phyloP scores from a whole-genome alignment of 2,888 invertebrate species.

The Arctia plantaginis region DNA sequence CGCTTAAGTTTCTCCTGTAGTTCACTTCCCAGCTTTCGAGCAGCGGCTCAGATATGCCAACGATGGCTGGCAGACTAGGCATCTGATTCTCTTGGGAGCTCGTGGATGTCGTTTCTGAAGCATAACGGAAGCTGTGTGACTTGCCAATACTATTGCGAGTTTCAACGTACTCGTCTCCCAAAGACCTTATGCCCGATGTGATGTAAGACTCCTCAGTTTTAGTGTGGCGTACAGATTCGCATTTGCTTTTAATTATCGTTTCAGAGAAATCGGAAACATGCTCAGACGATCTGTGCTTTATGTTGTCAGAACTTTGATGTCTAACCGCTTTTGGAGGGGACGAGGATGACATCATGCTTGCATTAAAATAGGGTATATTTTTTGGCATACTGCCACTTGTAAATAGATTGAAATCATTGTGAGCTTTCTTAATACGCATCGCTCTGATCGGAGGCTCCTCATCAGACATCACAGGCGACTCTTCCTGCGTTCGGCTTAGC shows the following conservation, averaged over 20 bases:
- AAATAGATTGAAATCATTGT: conserved; percentile 71
- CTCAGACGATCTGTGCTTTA: conserved; percentile 77
- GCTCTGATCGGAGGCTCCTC: conserved; percentile 73
- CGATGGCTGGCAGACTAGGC: conserved; percentile 84
- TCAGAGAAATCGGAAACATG: conserved; percentile 73
- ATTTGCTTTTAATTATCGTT: conserved; percentile 67
- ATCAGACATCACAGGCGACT: conserved; percentile 70
- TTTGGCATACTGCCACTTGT: conserved; percentile 82
- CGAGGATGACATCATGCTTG: conserved; percentile 69
- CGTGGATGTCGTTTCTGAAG: conserved; percentile 82
- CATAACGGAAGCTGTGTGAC: conserved; percentile 90
- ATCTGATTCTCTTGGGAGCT: conserved; percentile 83
- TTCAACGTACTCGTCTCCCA: conserved; percentile 80
- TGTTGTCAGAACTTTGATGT: conserved; percentile 79
- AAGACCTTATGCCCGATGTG: conserved; percentile 72
- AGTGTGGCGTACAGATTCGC: conserved; percentile 65
- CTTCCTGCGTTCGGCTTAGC: conserved; percentile 66
- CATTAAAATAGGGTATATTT: conserved; percentile 78
- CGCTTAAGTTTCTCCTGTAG: conserved; percentile 79
- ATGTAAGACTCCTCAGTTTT: conserved; percentile 75
- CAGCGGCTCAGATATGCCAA: conserved; percentile 82
- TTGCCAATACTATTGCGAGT: conserved; percentile 88
- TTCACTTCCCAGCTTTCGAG: conserved; percentile 85
- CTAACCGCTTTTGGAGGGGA: conserved; percentile 76
- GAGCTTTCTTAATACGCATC: conserved; percentile 72